A percentile compares a stretch with the other conserved stretches of the same genome.
Evolutionary conservation across 1,140 invertebrate genomes (phyloP).

Genomic region (Doryteuthis pealeii): DNA sequence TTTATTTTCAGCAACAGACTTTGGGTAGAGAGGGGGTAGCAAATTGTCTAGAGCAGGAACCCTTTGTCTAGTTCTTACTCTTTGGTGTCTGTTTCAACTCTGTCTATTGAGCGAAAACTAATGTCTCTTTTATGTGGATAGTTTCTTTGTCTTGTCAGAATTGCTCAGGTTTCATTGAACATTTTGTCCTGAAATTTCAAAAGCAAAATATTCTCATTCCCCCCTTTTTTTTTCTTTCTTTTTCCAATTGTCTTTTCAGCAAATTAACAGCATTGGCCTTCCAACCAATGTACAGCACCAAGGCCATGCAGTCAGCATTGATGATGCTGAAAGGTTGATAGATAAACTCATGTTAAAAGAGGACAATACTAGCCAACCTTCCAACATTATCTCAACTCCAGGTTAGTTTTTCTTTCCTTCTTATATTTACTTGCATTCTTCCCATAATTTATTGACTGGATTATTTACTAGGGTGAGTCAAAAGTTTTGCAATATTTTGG

Average conservation of each 20-base stretch:
- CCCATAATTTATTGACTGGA: not conserved
- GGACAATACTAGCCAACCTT: not conserved
- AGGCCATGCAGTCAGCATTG: slow-evolving; percentile 41
- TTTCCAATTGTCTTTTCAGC: slow-evolving; percentile 22
- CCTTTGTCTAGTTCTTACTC: too few species aligned
- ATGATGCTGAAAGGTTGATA: slow-evolving; percentile 50
- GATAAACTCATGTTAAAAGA: slow-evolving; percentile 37
- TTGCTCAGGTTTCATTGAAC: too few species aligned
- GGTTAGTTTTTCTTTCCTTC: too few species aligned
- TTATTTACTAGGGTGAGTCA: not conserved
- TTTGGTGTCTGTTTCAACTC: too few species aligned
- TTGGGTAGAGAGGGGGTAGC: too few species aligned
- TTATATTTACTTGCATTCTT: not conserved
- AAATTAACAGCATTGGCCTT: slow-evolving; percentile 42
- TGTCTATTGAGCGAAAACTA: too few species aligned
- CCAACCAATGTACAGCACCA: slow-evolving; percentile 54
- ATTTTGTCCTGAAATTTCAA: not conserved
- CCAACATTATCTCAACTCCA: not conserved
- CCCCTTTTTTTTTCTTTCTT: not conserved
- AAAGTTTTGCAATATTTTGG: too few species aligned
- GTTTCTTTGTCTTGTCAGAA: too few species aligned
- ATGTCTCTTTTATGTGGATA: too few species aligned
- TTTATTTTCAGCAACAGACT: too few species aligned
- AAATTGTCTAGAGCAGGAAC: too few species aligned
- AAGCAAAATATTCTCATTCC: not conserved